A percentile compares a stretch with the other conserved stretches of the same genome.
Conservation (phyloP, 2,888 invertebrate genomes). For the Elegia similella region DNA sequence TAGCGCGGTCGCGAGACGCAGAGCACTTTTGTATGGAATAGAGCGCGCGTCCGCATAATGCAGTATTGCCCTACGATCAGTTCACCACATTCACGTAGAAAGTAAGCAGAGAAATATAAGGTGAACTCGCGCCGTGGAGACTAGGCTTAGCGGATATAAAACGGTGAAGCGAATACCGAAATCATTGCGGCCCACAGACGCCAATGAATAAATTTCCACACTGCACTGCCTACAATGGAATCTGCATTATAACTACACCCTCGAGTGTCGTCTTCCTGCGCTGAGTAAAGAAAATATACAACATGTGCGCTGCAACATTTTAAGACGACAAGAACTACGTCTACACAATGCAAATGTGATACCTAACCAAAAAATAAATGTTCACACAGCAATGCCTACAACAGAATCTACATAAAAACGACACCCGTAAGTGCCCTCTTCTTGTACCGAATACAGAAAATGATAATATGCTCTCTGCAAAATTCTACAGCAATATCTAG, state of each 20-base stretch:
- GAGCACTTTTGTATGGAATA: too few relatives aligned
- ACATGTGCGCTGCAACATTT: too few relatives aligned
- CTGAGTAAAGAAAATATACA: not conserved
- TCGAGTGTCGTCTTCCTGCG: not conserved
- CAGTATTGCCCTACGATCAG: too few relatives aligned
- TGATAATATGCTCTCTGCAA: too few relatives aligned
- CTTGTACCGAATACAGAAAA: not conserved
- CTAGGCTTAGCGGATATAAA: not conserved
- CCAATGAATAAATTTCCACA: conserved; percentile 44
- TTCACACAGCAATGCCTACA: conserved; percentile 26
- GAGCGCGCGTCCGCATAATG: too few relatives aligned
- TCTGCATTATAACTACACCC: conserved; percentile 19
- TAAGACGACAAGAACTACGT: too few relatives aligned
- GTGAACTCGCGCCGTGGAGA: not conserved
- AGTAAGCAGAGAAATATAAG: too few relatives aligned
- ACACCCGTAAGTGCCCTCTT: not conserved
- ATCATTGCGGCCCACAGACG: conserved; percentile 8
- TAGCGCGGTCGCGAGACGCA: too few relatives aligned
- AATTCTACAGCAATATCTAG: too few relatives aligned
- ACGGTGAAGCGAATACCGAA: not conserved
- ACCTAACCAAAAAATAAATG: conserved; percentile 48
- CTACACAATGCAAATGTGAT: too few relatives aligned
- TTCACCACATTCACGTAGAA: too few relatives aligned
- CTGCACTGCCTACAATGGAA: conserved; percentile 24
- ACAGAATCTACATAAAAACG: conserved; percentile 20